Conservation (phyloP, 2,888 invertebrate genomes). For the Tetranychus truncatus region DNA sequence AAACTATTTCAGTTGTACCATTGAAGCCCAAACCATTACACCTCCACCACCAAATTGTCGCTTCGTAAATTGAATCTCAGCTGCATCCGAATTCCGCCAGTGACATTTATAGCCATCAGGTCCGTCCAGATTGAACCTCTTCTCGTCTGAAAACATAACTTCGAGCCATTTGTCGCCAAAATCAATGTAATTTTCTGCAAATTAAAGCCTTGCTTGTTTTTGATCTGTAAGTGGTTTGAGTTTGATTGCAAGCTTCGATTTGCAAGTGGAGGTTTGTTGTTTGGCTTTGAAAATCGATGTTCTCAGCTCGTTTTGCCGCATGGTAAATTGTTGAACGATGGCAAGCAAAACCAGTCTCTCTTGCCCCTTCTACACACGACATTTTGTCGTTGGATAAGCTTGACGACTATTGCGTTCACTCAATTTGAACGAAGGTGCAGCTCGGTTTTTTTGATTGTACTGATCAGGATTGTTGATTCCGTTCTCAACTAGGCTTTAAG, state of each 20-base stretch:
- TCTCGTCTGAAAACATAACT: slow-evolving; percentile 27
- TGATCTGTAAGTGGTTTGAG: too few relatives aligned
- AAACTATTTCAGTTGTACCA: background rate
- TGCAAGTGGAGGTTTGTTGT: slow-evolving; percentile 10
- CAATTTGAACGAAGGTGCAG: background rate
- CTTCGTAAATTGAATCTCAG: slow-evolving; percentile 22
- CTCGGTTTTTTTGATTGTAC: background rate
- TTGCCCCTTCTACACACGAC: background rate
- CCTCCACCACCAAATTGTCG: slow-evolving; percentile 26
- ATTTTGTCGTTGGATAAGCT: background rate
- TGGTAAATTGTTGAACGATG: background rate
- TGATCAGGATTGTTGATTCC: background rate
- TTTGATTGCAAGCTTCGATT: too few relatives aligned
- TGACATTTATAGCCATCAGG: slow-evolving; percentile 27
- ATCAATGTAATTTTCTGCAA: slow-evolving; percentile 9
- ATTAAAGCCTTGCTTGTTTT: slow-evolving; percentile 9
- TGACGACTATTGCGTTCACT: background rate
- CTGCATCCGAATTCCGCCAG: slow-evolving; percentile 26
- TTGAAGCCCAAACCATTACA: slow-evolving; percentile 27
- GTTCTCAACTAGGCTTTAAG: background rate
- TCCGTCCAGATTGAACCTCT: slow-evolving; percentile 28
- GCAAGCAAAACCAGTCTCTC: background rate
- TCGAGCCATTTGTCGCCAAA: slow-evolving; percentile 16
- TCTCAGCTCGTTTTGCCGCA: background rate
- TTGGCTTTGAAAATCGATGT: background rate